These are phyloP conservation scores for Drosophila dunni DNA, from an alignment of 1,140 invertebrate species.

Conservation along the genomic window DNA sequence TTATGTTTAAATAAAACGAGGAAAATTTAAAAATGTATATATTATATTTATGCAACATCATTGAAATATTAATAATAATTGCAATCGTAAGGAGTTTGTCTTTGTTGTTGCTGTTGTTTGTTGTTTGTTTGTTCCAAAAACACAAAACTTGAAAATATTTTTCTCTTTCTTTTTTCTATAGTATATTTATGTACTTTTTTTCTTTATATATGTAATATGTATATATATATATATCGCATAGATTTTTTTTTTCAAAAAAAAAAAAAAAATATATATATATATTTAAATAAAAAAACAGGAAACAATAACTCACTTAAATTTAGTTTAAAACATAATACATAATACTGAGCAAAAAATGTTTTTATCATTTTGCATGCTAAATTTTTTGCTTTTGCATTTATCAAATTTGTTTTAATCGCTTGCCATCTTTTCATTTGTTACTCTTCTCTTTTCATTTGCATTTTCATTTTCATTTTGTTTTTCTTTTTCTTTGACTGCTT, in stretches of 20 bases:
- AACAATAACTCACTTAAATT: conserved; percentile 83
- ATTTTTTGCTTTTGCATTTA: conserved; percentile 70
- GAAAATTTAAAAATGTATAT: conserved; percentile 53
- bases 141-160: conserved; percentile 29
- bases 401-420: conserved; percentile 50
- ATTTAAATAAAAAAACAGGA: conserved; percentile 64
- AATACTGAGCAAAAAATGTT: conserved; percentile 84
- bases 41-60: conserved; percentile 42
- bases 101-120: conserved; percentile 12
- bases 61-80: conserved; percentile 39
- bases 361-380: conserved; percentile 69
- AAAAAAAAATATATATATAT: conserved; percentile 25
- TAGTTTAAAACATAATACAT: conserved; percentile 84
- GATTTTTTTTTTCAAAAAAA: conserved; percentile 20
- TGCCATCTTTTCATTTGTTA: conserved; percentile 19
- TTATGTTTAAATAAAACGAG: conserved; percentile 68
- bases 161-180: conserved; percentile 21
- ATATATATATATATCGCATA: conserved; percentile 4
- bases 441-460: conserved; percentile 9
- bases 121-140: conserved; percentile 13
- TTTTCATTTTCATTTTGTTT: conserved; percentile 15
- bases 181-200: conserved; percentile 29
- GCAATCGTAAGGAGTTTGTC: conserved; percentile 36
- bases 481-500: conserved; percentile 35
- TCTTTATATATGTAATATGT: conserved; percentile 21